A percentile compares a stretch with the other conserved stretches of the same genome.
Conservation (phyloP, 2,113 vertebrate genomes). For the Ameiurus melas region DNA sequence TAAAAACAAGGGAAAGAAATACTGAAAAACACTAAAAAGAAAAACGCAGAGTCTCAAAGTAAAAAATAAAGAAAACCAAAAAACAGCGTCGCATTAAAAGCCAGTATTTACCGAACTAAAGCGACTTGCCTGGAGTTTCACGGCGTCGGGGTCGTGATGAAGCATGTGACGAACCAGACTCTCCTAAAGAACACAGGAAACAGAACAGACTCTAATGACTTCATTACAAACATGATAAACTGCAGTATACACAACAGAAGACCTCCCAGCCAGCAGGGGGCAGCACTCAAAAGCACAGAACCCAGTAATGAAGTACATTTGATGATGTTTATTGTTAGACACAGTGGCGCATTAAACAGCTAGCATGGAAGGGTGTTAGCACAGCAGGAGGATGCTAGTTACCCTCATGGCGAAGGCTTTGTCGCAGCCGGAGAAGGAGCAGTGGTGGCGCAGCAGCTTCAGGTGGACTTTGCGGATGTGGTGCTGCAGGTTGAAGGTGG, state of each 20-base stretch:
- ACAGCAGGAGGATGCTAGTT: neutral
- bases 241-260: neutral
- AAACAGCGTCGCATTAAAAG: too few relatives aligned
- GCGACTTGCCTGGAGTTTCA: conserved; percentile 60
- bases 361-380: neutral
- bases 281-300: conserved; percentile 50
- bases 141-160: conserved; percentile 67
- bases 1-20: too few relatives aligned
- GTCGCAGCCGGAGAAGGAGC: conserved; percentile 70
- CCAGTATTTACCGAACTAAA: neutral
- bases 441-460: conserved; percentile 70
- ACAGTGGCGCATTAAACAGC: neutral
- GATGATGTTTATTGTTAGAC: neutral
- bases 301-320: neutral
- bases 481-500: conserved; percentile 80
- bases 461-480: conserved; percentile 80
- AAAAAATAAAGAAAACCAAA: too few relatives aligned
- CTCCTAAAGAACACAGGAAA: conserved; percentile 61
- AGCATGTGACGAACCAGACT: conserved; percentile 74
- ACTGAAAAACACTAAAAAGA: too few relatives aligned
- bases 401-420: conserved; percentile 75
- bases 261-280: neutral
- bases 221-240: neutral
- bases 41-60: too few relatives aligned
- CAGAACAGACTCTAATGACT: neutral